phyloP scores from a whole-genome alignment of 2,797 vertebrate genomes.

The Myotis myotis region DNA sequence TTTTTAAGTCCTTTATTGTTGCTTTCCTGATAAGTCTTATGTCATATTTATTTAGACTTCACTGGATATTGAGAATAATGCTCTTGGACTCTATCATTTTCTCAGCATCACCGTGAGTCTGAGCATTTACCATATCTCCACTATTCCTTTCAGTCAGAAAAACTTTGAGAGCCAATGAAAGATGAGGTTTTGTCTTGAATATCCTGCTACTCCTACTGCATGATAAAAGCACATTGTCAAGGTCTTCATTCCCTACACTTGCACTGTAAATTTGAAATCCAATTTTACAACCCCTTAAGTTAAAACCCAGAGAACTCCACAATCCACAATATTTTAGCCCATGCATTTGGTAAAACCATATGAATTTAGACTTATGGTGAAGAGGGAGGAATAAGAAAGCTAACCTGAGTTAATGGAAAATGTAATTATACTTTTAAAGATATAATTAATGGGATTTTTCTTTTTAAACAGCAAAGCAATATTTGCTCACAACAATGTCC shows the following conservation, averaged over 20 bases:
- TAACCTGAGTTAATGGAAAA: slow-evolving; percentile 51
- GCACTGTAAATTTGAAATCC: slow-evolving; percentile 23
- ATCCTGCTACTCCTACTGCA: background rate
- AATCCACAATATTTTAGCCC: slow-evolving; percentile 9
- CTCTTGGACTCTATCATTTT: background rate
- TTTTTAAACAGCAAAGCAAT: slow-evolving; percentile 29
- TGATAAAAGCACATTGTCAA: background rate
- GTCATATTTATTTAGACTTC: slow-evolving; percentile 23
- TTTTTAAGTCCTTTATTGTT: background rate
- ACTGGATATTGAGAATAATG: background rate
- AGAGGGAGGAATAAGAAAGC: background rate
- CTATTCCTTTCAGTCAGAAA: background rate
- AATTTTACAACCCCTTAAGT: background rate
- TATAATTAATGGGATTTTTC: slow-evolving; percentile 28
- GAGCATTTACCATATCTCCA: background rate
- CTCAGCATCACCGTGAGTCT: background rate
- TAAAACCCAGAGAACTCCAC: background rate
- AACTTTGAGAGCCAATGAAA: background rate
- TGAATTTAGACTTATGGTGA: slow-evolving; percentile 41
- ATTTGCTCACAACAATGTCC: background rate
- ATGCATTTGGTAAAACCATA: background rate
- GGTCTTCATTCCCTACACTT: background rate
- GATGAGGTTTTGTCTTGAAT: background rate
- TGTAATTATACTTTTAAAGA: slow-evolving; percentile 39
- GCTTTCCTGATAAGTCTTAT: slow-evolving; percentile 18